A percentile compares a stretch with the other conserved stretches of the same genome.
Evolutionary conservation across 2,797 vertebrate species (phyloP).

Genomic region (Phataginus tricuspis): DNA sequence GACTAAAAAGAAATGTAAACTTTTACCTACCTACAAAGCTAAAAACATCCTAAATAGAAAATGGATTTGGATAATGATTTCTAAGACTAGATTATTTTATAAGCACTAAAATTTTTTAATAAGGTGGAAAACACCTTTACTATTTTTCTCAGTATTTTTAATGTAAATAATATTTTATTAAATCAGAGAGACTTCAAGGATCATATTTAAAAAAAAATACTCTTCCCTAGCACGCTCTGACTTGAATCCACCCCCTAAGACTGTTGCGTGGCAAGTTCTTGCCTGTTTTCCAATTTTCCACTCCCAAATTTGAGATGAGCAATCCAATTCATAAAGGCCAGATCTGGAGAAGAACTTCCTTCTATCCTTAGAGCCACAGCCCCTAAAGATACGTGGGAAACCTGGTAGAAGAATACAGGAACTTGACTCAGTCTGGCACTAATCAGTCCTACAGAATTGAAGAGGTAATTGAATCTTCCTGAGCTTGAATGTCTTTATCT

Average conservation of each 20-base stretch:
- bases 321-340: not conserved
- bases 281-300: not conserved
- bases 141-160: not conserved
- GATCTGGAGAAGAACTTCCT: not conserved
- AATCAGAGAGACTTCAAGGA: not conserved
- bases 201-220: not conserved
- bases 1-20: constrained; percentile 16
- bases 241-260: not conserved
- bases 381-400: not conserved
- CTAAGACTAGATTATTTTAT: not conserved
- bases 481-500: not conserved
- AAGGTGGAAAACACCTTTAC: not conserved
- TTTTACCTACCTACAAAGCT: constrained; percentile 21
- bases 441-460: not conserved
- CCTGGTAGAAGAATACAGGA: not conserved
- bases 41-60: not conserved
- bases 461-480: not conserved
- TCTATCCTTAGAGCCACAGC: not conserved
- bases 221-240: not conserved
- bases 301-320: not conserved
- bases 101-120: not conserved
- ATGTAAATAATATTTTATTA: constrained; percentile 40
- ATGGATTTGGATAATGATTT: constrained; percentile 7
- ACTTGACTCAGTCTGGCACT: not conserved
- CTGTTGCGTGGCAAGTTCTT: not conserved